Conservation (phyloP, 92 coral and sea anemone genomes). For the Heliopora coerulea region DNA sequence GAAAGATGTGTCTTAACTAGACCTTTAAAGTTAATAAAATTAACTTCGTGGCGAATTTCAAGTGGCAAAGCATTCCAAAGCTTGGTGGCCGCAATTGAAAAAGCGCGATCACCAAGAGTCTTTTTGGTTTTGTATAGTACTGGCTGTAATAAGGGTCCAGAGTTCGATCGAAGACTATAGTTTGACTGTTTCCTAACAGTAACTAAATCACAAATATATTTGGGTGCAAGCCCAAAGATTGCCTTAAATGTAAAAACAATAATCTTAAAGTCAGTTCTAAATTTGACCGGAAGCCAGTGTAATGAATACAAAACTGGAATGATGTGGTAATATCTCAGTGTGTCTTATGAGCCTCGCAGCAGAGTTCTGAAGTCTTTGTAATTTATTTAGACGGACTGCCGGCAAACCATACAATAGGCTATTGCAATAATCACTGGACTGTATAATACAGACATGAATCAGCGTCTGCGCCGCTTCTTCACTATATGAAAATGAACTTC, state of each 20-base stretch:
- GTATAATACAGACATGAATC: too few species aligned
- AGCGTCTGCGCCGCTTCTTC: too few species aligned
- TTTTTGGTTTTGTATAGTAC: not conserved
- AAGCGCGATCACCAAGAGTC: slow-evolving; percentile 36
- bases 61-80: slow-evolving; percentile 17
- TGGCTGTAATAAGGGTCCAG: slow-evolving; percentile 2
- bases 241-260: slow-evolving; percentile 1
- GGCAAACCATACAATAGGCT: slow-evolving; percentile 6
- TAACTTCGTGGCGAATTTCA: too few species aligned
- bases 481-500: too few species aligned
- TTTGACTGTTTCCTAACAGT: slow-evolving; percentile 7
- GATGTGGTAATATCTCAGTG: too few species aligned
- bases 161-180: slow-evolving; percentile 20
- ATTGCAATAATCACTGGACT: slow-evolving; percentile 7
- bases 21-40: too few species aligned
- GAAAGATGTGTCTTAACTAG: too few species aligned
- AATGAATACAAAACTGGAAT: too few species aligned
- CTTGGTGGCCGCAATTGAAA: slow-evolving; percentile 34
- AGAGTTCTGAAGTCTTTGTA: not conserved
- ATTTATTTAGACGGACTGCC: not conserved
- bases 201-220: slow-evolving; percentile 3
- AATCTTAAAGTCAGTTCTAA: too few species aligned
- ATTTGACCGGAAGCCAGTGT: not conserved
- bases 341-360: too few species aligned
- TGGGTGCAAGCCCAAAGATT: not conserved